Base-by-base conservation (phyloP, 2,113 vertebrate species). In the Neolamprologus cancellatus region DNA sequence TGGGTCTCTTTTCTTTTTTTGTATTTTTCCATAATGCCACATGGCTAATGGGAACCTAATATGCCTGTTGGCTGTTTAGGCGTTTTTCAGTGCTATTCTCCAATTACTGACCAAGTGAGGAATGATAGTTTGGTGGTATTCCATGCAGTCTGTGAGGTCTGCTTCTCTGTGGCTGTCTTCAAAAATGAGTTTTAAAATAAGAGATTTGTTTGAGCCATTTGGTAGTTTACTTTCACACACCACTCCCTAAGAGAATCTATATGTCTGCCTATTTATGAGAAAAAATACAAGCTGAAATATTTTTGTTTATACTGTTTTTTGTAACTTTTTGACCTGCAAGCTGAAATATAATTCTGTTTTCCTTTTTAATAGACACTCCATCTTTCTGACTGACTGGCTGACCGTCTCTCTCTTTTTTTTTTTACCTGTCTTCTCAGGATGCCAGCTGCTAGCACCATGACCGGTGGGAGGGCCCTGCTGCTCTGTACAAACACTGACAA, bases 381-480 rank as follows among this genome's bases (percentile, higher is more conserved):
- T 23, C n/a, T 48, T 46, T 59, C 17, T 14, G 44, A 34, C n/a
- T 39, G 32, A 79, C 53, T 79, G 59, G 84, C 53, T 48, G 69
- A 87, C 15, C 82, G 1, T 28, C 3, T 84, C 12, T 32, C 55
- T 59, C 55, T 9, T 2, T 53, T 2, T 85, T 18, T 4, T 93
- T 66, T 66, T 20, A 28, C 39, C 69, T 94, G 85, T 89, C 54
- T 92, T 20, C 93, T 88, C 92, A 96, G 94, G 91, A 96, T 94
- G 96, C 95, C 93, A 80, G 85, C 94, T 97, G 97, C 97, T 98
- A 98, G 97, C 97, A 97, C 94, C 91, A 98, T 99, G 98, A 98
- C 97, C 78, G 96, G 96, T 82, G 96, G 95, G 93, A 93, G 95
- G 95, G 96, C 14, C 12, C 94, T 97, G 93, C 90, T 96, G 90